Percentiles rank a stretch among this genome's conserved stretches.
Conservation (phyloP, 2,113 vertebrate species). For the Salvator merianae region DNA sequence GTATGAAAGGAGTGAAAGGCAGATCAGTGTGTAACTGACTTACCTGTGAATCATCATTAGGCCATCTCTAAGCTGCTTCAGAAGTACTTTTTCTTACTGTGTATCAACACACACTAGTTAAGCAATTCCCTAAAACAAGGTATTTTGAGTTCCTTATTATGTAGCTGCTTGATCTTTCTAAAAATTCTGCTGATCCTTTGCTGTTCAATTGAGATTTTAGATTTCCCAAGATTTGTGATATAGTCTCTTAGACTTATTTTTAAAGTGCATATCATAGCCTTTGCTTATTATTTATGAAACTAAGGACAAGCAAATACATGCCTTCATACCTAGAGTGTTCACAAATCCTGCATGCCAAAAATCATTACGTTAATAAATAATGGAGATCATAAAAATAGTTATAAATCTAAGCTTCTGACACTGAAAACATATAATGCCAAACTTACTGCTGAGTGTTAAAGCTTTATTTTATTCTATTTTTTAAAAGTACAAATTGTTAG, state of each 20-base stretch:
- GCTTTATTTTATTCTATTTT: background rate
- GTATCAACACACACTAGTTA: no score
- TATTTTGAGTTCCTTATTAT: background rate
- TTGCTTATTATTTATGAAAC: slow-evolving; percentile 45
- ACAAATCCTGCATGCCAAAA: slow-evolving; percentile 21
- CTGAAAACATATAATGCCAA: background rate
- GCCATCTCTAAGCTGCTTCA: no score
- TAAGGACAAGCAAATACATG: slow-evolving; percentile 25
- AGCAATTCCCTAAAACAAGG: no score
- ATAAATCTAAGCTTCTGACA: slow-evolving; percentile 5
- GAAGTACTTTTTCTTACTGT: no score
- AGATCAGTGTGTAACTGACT: no score
- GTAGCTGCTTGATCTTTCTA: background rate
- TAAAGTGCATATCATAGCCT: slow-evolving; percentile 33
- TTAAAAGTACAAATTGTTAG: slow-evolving; percentile 5
- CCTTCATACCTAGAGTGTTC: slow-evolving; percentile 22
- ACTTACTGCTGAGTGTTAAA: background rate
- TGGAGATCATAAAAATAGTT: background rate
- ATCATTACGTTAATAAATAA: slow-evolving; percentile 21
- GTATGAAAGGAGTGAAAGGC: no score
- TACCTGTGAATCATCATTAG: no score
- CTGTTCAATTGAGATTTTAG: background rate
- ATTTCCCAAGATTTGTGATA: slow-evolving; percentile 12
- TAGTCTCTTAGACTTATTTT: background rate
- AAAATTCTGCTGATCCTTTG: background rate